Percentiles rank a stretch among this genome's conserved stretches.
Conservation (phyloP, 23 tunicate genomes). For the Botrylloides violaceus region DNA sequence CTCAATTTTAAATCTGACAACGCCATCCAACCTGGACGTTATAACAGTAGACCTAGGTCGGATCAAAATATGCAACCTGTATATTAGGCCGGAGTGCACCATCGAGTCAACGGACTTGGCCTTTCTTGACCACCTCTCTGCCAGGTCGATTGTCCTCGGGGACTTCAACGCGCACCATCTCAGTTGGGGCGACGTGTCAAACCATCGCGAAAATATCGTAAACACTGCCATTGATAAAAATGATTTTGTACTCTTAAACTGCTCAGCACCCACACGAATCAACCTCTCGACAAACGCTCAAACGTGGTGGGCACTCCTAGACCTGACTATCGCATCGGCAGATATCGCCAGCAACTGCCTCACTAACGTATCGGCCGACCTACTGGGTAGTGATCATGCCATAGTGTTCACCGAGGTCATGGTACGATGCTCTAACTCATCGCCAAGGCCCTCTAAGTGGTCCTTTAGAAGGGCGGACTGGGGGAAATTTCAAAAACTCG, state of each 20-base stretch:
- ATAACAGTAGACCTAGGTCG: not conserved
- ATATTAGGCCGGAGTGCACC: not conserved
- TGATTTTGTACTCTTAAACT: not conserved
- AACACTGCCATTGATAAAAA: not conserved
- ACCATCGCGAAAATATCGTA: not conserved
- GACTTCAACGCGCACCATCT: slow-evolving; percentile 1
- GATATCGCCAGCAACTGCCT: not conserved
- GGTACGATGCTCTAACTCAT: not conserved
- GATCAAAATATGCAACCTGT: not conserved
- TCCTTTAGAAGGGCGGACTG: not conserved
- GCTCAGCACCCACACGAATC: not conserved
- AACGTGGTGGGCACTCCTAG: not conserved
- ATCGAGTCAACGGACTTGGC: not conserved
- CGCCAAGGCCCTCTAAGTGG: not conserved
- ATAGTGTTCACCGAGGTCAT: not conserved
- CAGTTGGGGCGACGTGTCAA: not conserved
- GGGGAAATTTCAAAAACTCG: not conserved
- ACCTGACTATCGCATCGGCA: not conserved
- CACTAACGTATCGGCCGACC: not conserved
- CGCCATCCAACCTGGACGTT: not conserved
- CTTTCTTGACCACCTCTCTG: not conserved
- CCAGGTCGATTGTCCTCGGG: not conserved
- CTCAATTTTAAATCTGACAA: not conserved
- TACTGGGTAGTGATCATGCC: slow-evolving; percentile 1
- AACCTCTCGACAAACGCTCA: not conserved